phyloP scores from a whole-genome alignment of 2,113 vertebrate genomes.

The Potamarius usumacintae region DNA sequence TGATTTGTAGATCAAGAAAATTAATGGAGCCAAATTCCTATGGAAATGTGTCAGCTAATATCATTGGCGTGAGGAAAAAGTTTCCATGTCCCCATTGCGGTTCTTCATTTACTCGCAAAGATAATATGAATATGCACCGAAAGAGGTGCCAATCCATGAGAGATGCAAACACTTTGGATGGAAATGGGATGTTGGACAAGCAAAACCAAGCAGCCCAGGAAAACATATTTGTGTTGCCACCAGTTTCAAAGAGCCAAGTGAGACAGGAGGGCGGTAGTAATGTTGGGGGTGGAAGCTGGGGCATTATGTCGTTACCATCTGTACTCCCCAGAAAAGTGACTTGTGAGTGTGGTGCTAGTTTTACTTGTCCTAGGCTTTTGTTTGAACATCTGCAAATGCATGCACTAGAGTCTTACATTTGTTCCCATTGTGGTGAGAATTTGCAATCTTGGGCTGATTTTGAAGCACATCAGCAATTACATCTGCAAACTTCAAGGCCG shows the following conservation, averaged over 20 bases:
- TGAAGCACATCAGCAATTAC: conserved; percentile 74
- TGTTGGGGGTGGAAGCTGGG: conserved; percentile 64
- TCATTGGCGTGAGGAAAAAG: conserved; percentile 55
- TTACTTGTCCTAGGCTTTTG: conserved; percentile 73
- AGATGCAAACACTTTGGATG: neutral
- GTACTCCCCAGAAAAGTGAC: conserved; percentile 76
- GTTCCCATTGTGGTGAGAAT: conserved; percentile 73
- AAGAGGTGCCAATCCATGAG: conserved; percentile 64
- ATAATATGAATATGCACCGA: conserved; percentile 71
- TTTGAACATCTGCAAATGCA: conserved; percentile 77
- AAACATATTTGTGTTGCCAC: conserved; percentile 53
- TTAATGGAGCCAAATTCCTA: conserved; percentile 54
- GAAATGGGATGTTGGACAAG: conserved; percentile 30
- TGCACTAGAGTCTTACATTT: conserved; percentile 74
- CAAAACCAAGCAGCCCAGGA: conserved; percentile 44
- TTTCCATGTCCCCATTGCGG: conserved; percentile 73
- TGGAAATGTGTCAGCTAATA: conserved; percentile 29
- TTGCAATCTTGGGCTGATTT: conserved; percentile 75
- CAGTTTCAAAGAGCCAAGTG: conserved; percentile 35
- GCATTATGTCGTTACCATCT: conserved; percentile 75
- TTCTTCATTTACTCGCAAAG: conserved; percentile 70
- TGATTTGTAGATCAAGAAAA: conserved; percentile 60
- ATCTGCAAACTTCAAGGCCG: conserved; percentile 66
- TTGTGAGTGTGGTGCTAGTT: conserved; percentile 74
- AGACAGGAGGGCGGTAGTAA: conserved; percentile 23